These are phyloP conservation scores for Ophion ellenae DNA, from an alignment of 2,888 invertebrate genomes.

Conservation along the genomic window DNA sequence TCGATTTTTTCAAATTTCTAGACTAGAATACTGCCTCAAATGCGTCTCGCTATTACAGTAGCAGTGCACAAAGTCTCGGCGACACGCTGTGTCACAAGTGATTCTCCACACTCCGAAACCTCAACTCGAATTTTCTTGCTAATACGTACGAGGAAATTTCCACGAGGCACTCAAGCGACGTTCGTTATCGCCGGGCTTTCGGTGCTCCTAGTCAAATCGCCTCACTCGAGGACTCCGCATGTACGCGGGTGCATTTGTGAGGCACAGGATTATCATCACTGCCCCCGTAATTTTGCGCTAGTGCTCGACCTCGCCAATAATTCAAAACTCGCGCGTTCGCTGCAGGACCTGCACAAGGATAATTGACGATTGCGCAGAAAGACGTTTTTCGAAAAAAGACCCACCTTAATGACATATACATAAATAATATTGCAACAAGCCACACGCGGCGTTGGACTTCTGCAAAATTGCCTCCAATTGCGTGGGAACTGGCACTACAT, in stretches of 20 bases:
- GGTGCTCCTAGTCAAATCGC: conserved; percentile 29
- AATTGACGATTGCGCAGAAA: neutral
- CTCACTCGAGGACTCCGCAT: neutral
- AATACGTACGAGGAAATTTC: conserved; percentile 17
- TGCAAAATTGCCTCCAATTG: too few relatives aligned
- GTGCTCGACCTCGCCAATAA: neutral
- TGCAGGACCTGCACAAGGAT: neutral
- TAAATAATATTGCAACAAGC: too few relatives aligned
- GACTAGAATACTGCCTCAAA: neutral
- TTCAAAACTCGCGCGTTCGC: neutral
- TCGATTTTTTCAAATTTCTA: too few relatives aligned
- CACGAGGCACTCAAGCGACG: conserved; percentile 52
- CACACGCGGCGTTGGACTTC: too few relatives aligned
- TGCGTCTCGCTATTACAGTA: neutral
- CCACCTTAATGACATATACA: too few relatives aligned
- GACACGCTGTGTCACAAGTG: conserved; percentile 9
- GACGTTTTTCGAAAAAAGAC: neutral
- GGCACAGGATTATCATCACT: neutral
- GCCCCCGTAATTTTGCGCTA: neutral
- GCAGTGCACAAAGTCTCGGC: conserved; percentile 34
- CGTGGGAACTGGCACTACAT: too few relatives aligned
- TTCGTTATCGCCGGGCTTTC: conserved; percentile 52
- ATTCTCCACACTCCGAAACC: conserved; percentile 37
- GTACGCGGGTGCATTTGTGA: conserved; percentile 1
- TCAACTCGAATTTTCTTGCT: conserved; percentile 28